phyloP scores from a whole-genome alignment of 2,113 vertebrate genomes.

The Elaphurus davidianus region DNA sequence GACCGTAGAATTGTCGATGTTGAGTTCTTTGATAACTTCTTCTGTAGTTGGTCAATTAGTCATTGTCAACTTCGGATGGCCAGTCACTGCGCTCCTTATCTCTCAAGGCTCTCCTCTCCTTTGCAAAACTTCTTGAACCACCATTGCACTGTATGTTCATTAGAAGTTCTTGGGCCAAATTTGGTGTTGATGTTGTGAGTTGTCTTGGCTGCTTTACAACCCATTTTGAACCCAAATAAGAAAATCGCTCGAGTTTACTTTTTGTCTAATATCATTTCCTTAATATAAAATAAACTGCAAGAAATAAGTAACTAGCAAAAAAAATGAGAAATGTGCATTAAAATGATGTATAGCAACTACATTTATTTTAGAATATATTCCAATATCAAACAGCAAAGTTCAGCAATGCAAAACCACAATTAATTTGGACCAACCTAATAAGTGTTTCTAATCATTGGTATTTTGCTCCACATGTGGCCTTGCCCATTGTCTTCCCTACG shows the following conservation, averaged over 20 bases:
- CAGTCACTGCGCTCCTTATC: neutral
- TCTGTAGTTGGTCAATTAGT: neutral
- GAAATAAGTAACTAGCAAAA: neutral
- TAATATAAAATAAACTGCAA: neutral
- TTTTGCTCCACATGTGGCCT: neutral
- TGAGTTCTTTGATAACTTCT: neutral
- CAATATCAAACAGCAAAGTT: neutral
- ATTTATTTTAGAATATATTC: neutral
- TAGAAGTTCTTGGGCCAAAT: neutral
- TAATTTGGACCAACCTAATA: neutral
- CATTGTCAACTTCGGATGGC: neutral
- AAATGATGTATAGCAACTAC: neutral
- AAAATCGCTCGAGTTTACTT: neutral
- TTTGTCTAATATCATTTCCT: neutral
- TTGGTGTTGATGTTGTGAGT: neutral
- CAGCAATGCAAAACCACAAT: neutral
- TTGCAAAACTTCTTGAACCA: neutral
- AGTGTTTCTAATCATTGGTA: neutral
- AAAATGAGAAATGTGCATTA: neutral
- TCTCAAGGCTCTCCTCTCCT: neutral
- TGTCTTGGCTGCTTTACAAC: neutral
- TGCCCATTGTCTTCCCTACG: accelerated
- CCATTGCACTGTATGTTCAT: neutral
- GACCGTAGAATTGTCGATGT: neutral
- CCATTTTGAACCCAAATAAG: neutral